Percentiles rank a stretch among this genome's conserved stretches.
Conservation (phyloP, 53 echinoderm and acorn worm genomes). For the Antedon mediterranea region DNA sequence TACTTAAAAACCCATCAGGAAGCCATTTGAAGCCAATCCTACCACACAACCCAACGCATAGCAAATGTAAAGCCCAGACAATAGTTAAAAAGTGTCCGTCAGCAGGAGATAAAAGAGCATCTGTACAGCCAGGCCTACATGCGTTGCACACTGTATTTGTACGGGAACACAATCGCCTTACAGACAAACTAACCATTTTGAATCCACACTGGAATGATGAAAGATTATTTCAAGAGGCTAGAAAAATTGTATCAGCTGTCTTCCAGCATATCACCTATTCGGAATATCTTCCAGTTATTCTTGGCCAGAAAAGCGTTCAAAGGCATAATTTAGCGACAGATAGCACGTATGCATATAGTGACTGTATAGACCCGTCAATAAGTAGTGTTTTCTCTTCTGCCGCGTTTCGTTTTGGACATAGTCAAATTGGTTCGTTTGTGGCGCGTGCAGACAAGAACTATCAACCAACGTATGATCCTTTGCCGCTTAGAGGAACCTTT, state of each 20-base stretch:
- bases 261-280: conserved; percentile 72
- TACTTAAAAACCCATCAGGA: conserved; percentile 24
- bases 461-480: not conserved
- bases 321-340: not conserved
- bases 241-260: conserved; percentile 39
- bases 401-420: conserved; percentile 52
- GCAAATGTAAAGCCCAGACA: not conserved
- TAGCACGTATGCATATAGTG: conserved; percentile 15
- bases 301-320: conserved; percentile 23
- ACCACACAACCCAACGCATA: conserved; percentile 4
- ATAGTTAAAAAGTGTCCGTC: conserved; percentile 7
- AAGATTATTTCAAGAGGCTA: conserved; percentile 44
- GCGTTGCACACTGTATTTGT: conserved; percentile 52
- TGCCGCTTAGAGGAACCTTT: conserved; percentile 26
- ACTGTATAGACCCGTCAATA: conserved; percentile 25
- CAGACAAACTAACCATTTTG: conserved; percentile 19
- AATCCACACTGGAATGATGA: conserved; percentile 57
- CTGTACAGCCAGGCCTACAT: conserved; percentile 60
- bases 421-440: conserved; percentile 21
- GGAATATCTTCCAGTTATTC: conserved; percentile 55
- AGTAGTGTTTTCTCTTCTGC: conserved; percentile 34
- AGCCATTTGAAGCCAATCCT: conserved; percentile 11
- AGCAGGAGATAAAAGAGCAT: conserved; percentile 60
- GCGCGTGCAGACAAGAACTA: conserved; percentile 13
- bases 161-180: conserved; percentile 36